A percentile compares a stretch with the other conserved stretches of the same genome.
Evolutionary conservation across 2,113 vertebrate species (phyloP).

Genomic region (Rattus rattus): DNA sequence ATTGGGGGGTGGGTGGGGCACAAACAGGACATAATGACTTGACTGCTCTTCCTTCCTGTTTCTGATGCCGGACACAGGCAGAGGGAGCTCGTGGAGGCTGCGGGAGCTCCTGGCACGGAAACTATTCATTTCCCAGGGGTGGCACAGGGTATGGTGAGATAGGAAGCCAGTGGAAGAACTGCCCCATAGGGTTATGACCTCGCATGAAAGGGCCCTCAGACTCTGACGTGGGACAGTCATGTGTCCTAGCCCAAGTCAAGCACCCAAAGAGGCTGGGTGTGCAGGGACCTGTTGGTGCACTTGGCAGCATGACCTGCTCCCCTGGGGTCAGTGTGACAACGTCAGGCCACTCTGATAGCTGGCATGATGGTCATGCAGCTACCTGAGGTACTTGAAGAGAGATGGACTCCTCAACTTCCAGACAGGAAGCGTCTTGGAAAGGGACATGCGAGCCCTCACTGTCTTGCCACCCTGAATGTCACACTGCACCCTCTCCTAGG

Average conservation of each 20-base stretch:
- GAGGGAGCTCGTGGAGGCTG: rapidly evolving
- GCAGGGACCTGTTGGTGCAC: not conserved
- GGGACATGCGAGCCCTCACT: not conserved
- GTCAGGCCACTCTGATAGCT: not conserved
- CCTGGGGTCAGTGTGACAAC: rapidly evolving
- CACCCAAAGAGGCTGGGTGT: not conserved
- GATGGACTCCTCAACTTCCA: too few species aligned
- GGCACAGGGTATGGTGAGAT: too few species aligned
- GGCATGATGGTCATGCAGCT: rapidly evolving
- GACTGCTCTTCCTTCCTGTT: rapidly evolving
- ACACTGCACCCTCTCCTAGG: rapidly evolving
- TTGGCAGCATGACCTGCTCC: rapidly evolving
- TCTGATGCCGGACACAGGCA: not conserved
- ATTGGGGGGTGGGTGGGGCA: not conserved
- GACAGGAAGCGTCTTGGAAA: not conserved
- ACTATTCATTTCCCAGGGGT: not conserved
- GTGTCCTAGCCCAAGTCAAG: not conserved
- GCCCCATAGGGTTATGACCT: rapidly evolving
- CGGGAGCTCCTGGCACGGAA: rapidly evolving
- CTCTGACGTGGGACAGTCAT: not conserved
- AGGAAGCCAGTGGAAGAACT: not conserved
- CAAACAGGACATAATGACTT: too few species aligned
- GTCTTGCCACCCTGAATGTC: not conserved
- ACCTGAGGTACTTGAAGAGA: not conserved
- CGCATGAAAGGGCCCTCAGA: not conserved